Percentiles rank a stretch among this genome's conserved stretches.
phyloP scores from a whole-genome alignment of 1,140 invertebrate species.

The Brachionus plicatilis region DNA sequence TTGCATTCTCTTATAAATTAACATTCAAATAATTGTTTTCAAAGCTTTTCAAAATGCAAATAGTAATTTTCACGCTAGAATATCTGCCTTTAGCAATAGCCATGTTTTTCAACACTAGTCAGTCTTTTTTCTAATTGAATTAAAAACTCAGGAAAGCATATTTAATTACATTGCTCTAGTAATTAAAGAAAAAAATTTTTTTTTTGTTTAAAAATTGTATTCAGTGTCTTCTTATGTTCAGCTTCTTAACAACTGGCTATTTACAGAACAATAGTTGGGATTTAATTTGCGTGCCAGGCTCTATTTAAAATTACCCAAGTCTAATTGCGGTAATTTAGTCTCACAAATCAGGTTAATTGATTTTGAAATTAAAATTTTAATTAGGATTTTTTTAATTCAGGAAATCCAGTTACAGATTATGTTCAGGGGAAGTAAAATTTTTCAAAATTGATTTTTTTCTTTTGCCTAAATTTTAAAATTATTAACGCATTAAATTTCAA shows the following conservation, averaged over 20 bases:
- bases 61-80: background rate
- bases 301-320: background rate
- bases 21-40: background rate
- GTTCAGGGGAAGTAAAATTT: background rate
- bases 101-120: background rate
- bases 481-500: background rate
- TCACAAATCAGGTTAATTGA: constrained; percentile 15
- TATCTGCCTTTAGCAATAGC: background rate
- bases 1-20: background rate
- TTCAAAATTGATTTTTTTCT: background rate
- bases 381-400: background rate
- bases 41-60: background rate
- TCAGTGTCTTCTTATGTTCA: background rate
- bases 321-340: background rate
- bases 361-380: background rate
- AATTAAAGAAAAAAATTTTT: background rate
- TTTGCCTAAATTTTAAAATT: background rate
- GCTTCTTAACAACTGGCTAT: constrained; percentile 24
- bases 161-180: background rate
- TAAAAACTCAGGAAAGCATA: background rate
- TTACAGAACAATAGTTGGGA: background rate
- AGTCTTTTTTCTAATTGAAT: background rate
- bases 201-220: background rate
- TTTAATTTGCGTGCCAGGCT: background rate
- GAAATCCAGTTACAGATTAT: background rate